Conservation (phyloP, 2,113 vertebrate genomes). For the Ceyx margarethae region DNA sequence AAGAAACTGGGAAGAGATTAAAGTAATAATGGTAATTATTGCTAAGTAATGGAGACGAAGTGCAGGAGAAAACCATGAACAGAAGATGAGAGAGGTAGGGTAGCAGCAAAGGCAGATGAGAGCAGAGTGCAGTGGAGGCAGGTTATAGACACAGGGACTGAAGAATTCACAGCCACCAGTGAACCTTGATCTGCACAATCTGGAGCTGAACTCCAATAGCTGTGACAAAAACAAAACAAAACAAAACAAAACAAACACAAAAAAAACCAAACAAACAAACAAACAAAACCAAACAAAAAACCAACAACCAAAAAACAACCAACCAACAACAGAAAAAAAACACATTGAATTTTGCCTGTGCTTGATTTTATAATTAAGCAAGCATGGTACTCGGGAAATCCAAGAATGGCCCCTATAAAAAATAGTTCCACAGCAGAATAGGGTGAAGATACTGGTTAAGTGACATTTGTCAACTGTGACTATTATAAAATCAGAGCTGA, state of each 20-base stretch:
- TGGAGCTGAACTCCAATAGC: not conserved
- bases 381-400: not conserved
- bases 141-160: not conserved
- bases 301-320: too few relatives aligned
- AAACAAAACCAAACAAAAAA: too few relatives aligned
- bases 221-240: not conserved
- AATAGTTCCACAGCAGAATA: not conserved
- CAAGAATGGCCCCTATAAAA: not conserved
- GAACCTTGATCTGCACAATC: not conserved
- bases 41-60: not conserved
- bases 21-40: too few relatives aligned
- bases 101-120: not conserved
- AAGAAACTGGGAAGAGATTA: not conserved
- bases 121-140: not conserved
- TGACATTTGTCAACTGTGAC: not conserved
- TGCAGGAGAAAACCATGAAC: not conserved
- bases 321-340: too few relatives aligned
- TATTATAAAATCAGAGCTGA: not conserved
- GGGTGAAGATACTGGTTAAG: not conserved
- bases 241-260: not conserved
- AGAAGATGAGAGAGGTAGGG: not conserved
- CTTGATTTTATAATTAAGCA: not conserved
- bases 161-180: not conserved
- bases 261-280: too few relatives aligned
- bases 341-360: not conserved